Conservation (phyloP, 2,113 vertebrate genomes). For the Todiramphus saurophagus region DNA sequence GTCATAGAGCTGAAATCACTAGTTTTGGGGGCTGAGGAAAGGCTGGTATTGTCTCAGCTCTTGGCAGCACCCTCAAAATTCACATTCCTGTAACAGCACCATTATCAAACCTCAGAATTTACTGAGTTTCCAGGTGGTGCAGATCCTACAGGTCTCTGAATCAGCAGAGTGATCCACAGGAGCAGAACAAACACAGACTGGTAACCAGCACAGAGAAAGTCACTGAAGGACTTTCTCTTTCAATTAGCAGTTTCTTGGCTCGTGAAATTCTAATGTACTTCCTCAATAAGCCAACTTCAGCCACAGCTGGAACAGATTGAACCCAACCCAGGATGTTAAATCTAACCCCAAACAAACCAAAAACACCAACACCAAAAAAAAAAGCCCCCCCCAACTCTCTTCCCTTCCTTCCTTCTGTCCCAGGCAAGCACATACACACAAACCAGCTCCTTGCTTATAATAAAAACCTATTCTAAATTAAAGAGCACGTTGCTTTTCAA, state of each 20-base stretch:
- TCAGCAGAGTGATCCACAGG: background rate
- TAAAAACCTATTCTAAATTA: background rate
- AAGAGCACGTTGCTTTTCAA: background rate
- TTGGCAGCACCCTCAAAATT: background rate
- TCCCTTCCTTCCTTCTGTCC: background rate
- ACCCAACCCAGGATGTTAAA: background rate
- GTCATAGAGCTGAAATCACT: background rate
- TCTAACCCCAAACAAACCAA: too few relatives aligned
- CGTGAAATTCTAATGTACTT: background rate
- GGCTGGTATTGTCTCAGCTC: background rate
- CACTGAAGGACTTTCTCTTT: background rate
- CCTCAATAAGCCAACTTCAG: background rate
- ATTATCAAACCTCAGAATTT: background rate
- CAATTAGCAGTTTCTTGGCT: background rate
- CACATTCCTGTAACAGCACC: background rate
- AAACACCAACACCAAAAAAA: too few relatives aligned
- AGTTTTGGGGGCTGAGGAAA: background rate
- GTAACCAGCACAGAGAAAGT: background rate
- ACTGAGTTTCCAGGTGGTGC: background rate
- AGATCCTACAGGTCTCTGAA: background rate
- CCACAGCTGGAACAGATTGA: background rate
- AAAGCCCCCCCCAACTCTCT: background rate
- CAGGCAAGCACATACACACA: background rate
- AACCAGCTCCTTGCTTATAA: background rate
- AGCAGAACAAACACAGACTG: background rate